These are phyloP conservation scores for Bellardia pandia DNA, from an alignment of 2,888 invertebrate genomes.

Conservation along the genomic window DNA sequence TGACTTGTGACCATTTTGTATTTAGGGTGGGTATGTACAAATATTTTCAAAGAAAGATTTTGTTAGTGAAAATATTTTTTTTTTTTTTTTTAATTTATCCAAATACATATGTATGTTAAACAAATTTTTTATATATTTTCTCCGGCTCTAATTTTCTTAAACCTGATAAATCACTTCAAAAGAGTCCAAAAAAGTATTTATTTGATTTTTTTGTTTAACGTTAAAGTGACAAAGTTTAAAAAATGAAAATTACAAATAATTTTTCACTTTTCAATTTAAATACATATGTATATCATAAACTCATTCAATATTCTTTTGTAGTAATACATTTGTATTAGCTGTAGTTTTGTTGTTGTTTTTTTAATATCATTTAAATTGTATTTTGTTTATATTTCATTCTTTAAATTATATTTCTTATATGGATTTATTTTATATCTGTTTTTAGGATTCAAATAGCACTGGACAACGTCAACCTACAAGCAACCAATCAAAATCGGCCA, in stretches of 20 bases:
- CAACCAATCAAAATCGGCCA: conserved; percentile 84
- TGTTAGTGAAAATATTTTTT: too few relatives aligned
- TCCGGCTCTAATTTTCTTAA: too few relatives aligned
- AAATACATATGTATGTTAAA: too few relatives aligned
- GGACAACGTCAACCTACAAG: conserved; percentile 84
- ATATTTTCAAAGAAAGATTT: too few relatives aligned
- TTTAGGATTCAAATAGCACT: conserved; percentile 84
- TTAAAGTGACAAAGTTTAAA: conserved; percentile 46
- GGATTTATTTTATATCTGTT: conserved; percentile 59
- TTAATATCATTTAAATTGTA: neutral
- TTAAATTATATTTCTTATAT: conserved; percentile 23
- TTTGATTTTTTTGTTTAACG: neutral
- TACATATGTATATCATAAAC: neutral
- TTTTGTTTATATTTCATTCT: neutral
- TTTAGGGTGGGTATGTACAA: too few relatives aligned
- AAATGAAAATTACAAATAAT: neutral
- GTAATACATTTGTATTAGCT: conserved; percentile 16
- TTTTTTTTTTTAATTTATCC: too few relatives aligned
- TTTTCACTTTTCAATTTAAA: neutral
- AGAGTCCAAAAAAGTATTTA: too few relatives aligned
- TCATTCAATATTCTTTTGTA: neutral
- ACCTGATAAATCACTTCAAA: too few relatives aligned
- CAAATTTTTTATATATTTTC: too few relatives aligned
- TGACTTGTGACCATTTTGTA: too few relatives aligned
- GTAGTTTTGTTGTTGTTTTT: conserved; percentile 48